phyloP scores from a whole-genome alignment of 2,113 vertebrate species.

The Ochotona curzoniae region DNA sequence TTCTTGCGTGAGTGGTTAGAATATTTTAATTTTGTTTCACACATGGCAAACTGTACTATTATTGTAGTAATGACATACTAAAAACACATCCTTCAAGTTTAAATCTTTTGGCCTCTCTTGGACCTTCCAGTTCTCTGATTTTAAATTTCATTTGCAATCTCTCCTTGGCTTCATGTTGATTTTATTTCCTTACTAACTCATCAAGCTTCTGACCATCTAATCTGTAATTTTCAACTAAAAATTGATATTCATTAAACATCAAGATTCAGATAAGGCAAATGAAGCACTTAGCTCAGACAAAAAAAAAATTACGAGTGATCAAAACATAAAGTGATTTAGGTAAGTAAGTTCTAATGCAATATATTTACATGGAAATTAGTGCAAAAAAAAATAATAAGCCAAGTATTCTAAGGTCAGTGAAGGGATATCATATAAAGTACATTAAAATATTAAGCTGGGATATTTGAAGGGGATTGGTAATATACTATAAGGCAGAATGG shows the following conservation, averaged over 20 bases:
- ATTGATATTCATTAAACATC: neutral
- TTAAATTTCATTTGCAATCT: neutral
- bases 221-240: neutral
- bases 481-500: neutral
- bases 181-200: neutral
- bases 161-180: neutral
- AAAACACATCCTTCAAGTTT: neutral
- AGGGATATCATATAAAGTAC: neutral
- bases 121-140: neutral
- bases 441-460: neutral
- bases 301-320: neutral
- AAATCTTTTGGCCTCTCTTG: neutral
- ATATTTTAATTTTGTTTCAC: constrained; percentile 42
- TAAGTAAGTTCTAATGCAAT: neutral
- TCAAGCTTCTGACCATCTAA: neutral
- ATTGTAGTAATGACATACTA: neutral
- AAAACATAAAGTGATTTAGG: neutral
- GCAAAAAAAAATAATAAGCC: neutral
- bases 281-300: neutral
- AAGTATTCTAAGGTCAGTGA: neutral
- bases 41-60: neutral
- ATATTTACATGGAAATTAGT: neutral
- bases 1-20: constrained; percentile 70
- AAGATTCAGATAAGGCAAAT: neutral
- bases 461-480: neutral